Percentiles rank a stretch among this genome's conserved stretches.
phyloP scores from a whole-genome alignment of 2,888 invertebrate species.

The Agrotis puta region DNA sequence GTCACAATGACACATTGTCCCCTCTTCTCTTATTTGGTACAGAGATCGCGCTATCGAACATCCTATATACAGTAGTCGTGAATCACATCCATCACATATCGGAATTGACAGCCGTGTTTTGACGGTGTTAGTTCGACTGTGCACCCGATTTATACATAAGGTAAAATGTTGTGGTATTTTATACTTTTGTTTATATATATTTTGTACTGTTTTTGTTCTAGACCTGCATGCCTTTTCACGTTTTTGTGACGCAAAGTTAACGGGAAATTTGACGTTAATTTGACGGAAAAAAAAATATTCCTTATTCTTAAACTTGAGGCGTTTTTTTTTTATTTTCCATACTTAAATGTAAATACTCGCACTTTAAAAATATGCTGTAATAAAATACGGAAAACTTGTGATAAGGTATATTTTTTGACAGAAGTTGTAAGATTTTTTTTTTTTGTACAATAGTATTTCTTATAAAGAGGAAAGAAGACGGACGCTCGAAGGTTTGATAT shows the following conservation, averaged over 20 bases:
- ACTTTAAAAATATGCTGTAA: no score
- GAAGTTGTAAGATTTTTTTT: no score
- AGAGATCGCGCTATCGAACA: conserved; percentile 5
- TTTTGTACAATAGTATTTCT: no score
- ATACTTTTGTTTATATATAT: neutral
- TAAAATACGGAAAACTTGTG: no score
- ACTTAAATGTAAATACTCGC: no score
- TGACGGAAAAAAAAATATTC: neutral
- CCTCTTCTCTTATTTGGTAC: neutral
- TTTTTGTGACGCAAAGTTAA: no score
- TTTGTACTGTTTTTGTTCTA: neutral
- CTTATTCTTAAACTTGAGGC: neutral
- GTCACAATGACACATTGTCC: neutral
- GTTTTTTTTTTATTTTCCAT: no score
- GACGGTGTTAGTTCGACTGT: conserved; percentile 32
- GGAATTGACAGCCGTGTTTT: conserved; percentile 38
- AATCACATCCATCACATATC: conserved; percentile 24
- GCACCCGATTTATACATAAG: neutral
- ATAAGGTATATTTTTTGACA: no score
- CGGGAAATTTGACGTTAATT: no score
- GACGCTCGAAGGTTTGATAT: no score
- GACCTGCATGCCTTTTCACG: no score
- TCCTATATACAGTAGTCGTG: conserved; percentile 24
- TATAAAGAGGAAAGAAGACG: no score
- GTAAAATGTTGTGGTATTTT: neutral